These are phyloP conservation scores for Platanista minor DNA, from an alignment of 2,113 vertebrate genomes.

Conservation along the genomic window DNA sequence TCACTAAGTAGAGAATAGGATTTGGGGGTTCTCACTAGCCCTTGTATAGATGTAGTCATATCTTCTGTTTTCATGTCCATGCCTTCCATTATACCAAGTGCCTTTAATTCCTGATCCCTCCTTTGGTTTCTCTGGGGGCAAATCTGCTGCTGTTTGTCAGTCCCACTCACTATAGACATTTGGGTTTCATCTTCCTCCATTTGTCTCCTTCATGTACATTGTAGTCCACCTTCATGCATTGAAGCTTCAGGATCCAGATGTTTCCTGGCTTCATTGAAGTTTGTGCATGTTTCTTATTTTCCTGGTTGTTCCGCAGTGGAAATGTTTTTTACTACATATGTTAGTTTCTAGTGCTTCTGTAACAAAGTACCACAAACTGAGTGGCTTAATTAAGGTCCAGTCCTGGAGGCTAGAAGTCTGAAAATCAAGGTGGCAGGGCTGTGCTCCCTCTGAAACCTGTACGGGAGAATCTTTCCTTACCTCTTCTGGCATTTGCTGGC, in stretches of 20 bases:
- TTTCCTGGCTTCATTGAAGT: background rate
- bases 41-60: background rate
- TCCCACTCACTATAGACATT: background rate
- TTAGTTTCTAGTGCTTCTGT: background rate
- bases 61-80: background rate
- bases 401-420: background rate
- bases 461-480: background rate
- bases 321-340: background rate
- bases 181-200: background rate
- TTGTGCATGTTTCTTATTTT: background rate
- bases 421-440: background rate
- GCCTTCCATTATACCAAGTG: background rate
- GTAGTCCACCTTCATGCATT: background rate
- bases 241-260: background rate
- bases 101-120: background rate
- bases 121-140: background rate
- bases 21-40: background rate
- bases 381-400: background rate
- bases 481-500: background rate
- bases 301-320: background rate
- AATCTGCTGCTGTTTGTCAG: background rate
- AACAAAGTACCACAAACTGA: background rate
- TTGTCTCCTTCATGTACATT: background rate
- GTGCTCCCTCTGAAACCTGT: background rate
- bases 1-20: background rate